Evolutionary conservation across 2,113 vertebrate species (phyloP), one percentile per base, ranked within the genome.

Genomic region (Rhabdornis inornatus): DNA sequence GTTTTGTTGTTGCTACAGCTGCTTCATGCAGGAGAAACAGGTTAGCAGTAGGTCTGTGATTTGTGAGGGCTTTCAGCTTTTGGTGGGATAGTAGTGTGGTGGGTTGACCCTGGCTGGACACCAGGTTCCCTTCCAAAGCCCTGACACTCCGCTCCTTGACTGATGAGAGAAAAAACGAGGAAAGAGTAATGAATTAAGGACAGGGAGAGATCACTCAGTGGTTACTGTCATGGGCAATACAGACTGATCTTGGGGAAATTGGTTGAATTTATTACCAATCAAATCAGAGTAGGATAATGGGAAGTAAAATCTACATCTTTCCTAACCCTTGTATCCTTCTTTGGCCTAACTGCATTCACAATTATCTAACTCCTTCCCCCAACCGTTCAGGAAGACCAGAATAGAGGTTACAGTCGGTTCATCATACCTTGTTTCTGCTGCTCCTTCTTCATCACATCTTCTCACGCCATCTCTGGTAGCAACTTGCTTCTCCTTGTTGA

Each of bases 371-470:
- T 52, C 27, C 27, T 57, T 44, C 15, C 27, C 33, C 9, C 7
- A n/a, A 15, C 23, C 0, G 0, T 66, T 66, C 23, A 39, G 53
- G 27, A 28, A 22, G 13, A n/a, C 19, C 33, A n/a, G 37, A 44
- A 5, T 2, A 52, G 19, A 7, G 8, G 7, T 66, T 74, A 20
- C 8, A 10, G 37, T 66, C 9, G 42, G 13, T 79, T 63, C 18
- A 33, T 72, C 27, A 6, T 65, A 18, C 17, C 18, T n/a, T n/a
- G 13, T 59, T 89, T 44, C 60, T 74, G 28, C 60, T 15, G 27
- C 31, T 55, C 9, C n/a, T 64, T 64, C 31, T 42, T 81, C 33
- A 52, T 81, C 27, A 20, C 27, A 15, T 42, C 15, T 44, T 57
- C 9, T 57, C 15, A 28, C 22, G 28, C 22, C 2, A 6, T 65